Evolutionary conservation across 2,888 invertebrate species (phyloP).

Genomic region (Eudasyphora cyanicolor): DNA sequence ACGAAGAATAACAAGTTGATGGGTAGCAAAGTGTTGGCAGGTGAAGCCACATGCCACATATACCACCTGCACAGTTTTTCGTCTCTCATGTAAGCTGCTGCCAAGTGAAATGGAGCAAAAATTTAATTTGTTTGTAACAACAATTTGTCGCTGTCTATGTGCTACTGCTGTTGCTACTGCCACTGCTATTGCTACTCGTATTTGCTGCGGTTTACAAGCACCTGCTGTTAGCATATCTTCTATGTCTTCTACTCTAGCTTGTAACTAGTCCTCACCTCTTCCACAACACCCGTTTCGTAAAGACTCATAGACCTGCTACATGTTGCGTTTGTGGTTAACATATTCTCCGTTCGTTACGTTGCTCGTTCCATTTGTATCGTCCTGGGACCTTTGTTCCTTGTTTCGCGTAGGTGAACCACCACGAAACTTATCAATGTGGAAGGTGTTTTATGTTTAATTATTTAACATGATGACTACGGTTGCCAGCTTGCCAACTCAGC

Average conservation of each 20-base stretch:
- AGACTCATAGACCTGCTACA: slow-evolving; percentile 20
- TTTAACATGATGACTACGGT: slow-evolving; percentile 48
- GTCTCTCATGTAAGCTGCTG: background rate
- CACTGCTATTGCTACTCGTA: too few species aligned
- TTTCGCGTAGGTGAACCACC: slow-evolving; percentile 30
- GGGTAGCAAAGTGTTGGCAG: slow-evolving; percentile 58
- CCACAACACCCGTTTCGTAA: background rate
- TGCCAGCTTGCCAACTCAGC: background rate
- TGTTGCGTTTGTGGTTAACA: slow-evolving; percentile 57
- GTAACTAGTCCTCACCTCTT: background rate
- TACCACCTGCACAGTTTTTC: background rate
- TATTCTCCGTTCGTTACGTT: background rate
- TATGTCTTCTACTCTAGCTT: slow-evolving; percentile 9
- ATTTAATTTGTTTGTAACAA: slow-evolving; percentile 62
- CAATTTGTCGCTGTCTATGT: slow-evolving; percentile 62
- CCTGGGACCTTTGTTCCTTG: background rate
- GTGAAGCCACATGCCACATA: slow-evolving; percentile 6
- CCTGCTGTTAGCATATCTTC: slow-evolving; percentile 56
- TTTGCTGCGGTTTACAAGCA: slow-evolving; percentile 53
- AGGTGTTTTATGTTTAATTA: slow-evolving; percentile 47
- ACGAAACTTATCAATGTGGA: slow-evolving; percentile 19
- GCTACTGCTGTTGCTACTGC: slow-evolving; percentile 45
- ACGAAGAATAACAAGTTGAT: slow-evolving; percentile 54
- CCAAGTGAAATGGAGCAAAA: slow-evolving; percentile 21
- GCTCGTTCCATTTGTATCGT: background rate